These are phyloP conservation scores for Tupaia tana DNA, from an alignment of 2,113 vertebrate genomes.

Conservation along the genomic window DNA sequence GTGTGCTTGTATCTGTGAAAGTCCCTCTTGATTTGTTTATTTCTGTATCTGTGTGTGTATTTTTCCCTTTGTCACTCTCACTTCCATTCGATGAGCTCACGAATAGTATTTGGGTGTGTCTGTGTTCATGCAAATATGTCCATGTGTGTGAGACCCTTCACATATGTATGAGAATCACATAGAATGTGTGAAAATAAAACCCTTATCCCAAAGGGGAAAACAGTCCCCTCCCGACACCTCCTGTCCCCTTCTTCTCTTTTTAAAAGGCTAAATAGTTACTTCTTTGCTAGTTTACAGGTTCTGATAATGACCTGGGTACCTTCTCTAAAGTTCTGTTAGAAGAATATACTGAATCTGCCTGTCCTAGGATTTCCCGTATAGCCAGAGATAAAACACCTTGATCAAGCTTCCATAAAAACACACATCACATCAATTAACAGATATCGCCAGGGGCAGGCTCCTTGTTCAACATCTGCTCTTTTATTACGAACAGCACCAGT, in stretches of 20 bases:
- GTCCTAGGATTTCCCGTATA: conserved; percentile 55
- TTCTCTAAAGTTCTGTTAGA: conserved; percentile 56
- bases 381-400: conserved; percentile 68
- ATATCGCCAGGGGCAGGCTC: conserved; percentile 84
- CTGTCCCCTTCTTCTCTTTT: not conserved
- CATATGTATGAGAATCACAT: not conserved
- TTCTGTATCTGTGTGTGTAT: not conserved
- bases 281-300: conserved; percentile 34
- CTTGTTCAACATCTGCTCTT: conserved; percentile 85
- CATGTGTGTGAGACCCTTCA: not conserved
- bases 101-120: not conserved
- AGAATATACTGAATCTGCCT: conserved; percentile 20
- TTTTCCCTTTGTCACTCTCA: conserved; percentile 12
- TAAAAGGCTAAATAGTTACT: not conserved
- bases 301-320: conserved; percentile 50
- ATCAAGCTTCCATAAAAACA: conserved; percentile 71
- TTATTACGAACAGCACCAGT: conserved; percentile 69
- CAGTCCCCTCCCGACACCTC: not conserved
- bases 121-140: not conserved
- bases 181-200: not conserved
- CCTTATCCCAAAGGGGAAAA: not conserved
- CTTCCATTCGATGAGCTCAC: not conserved
- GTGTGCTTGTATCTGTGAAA: not conserved
- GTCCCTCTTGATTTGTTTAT: not conserved
- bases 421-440: conserved; percentile 85